Conservation (phyloP, 2,888 invertebrate genomes). For the Gastracanthus pulcherrimus region DNA sequence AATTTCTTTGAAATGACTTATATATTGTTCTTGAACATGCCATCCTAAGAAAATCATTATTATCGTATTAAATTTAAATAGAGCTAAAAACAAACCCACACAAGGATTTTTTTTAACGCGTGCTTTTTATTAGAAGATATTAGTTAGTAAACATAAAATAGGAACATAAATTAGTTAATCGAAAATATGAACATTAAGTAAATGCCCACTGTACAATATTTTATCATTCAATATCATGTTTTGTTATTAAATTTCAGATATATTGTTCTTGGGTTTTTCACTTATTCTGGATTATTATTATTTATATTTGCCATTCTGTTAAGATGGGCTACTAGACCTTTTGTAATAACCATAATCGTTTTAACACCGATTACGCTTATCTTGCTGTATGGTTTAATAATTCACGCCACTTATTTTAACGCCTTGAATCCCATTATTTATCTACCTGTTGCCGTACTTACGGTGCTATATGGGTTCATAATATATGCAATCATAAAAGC, state of each 20-base stretch:
- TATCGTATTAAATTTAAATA: too few species aligned
- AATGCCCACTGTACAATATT: too few species aligned
- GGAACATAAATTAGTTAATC: too few species aligned
- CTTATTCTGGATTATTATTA: background rate
- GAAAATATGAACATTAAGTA: too few species aligned
- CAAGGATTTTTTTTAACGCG: too few species aligned
- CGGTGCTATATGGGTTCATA: background rate
- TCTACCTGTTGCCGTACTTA: background rate
- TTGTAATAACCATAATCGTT: background rate
- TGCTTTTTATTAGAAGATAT: too few species aligned
- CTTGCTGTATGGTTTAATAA: background rate
- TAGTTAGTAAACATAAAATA: too few species aligned
- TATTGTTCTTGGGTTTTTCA: background rate
- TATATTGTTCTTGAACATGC: too few species aligned
- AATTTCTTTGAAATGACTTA: too few species aligned
- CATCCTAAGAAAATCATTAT: too few species aligned
- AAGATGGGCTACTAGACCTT: constrained; percentile 26
- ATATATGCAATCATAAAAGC: constrained; percentile 10
- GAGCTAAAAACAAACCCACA: too few species aligned
- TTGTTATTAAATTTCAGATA: background rate
- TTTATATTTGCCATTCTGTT: constrained; percentile 1
- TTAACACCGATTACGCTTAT: background rate
- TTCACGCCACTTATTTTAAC: background rate
- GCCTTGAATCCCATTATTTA: too few species aligned
- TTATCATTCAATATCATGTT: background rate